Evolutionary conservation across 2,113 vertebrate genomes (phyloP).

Genomic region (Pedetes capensis): DNA sequence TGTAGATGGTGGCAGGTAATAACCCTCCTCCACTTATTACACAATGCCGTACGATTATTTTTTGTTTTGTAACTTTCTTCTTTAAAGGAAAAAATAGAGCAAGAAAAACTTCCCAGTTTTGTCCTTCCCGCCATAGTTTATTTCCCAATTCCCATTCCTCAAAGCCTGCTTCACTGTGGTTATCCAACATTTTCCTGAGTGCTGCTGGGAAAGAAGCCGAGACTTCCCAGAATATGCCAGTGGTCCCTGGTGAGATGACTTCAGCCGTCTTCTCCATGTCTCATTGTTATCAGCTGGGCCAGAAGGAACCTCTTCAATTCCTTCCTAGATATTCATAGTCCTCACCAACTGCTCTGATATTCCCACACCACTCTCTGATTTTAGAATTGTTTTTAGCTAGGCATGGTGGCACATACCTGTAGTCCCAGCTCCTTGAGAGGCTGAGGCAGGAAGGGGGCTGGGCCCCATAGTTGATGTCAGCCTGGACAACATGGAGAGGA

Average conservation of each 20-base stretch:
- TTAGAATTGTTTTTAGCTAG: background rate
- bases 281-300: background rate
- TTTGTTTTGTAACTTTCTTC: background rate
- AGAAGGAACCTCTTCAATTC: background rate
- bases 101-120: background rate
- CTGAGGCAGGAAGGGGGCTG: background rate
- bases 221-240: slow-evolving; percentile 46
- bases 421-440: background rate
- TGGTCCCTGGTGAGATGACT: slow-evolving; percentile 12
- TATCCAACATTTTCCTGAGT: slow-evolving; percentile 16
- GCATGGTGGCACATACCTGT: background rate
- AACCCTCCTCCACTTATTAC: background rate
- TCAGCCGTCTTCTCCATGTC: background rate
- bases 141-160: slow-evolving; percentile 51
- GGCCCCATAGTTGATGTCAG: background rate
- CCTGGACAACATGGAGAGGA: background rate
- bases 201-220: slow-evolving; percentile 27
- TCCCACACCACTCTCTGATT: background rate
- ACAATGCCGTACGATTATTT: background rate
- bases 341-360: accelerated
- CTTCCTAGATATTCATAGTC: background rate
- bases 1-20: background rate
- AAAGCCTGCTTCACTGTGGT: slow-evolving; percentile 39
- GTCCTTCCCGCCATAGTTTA: background rate
- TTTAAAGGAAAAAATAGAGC: background rate